These are phyloP conservation scores for Centropus unirufus DNA, from an alignment of 2,113 vertebrate species.

Conservation along the genomic window DNA sequence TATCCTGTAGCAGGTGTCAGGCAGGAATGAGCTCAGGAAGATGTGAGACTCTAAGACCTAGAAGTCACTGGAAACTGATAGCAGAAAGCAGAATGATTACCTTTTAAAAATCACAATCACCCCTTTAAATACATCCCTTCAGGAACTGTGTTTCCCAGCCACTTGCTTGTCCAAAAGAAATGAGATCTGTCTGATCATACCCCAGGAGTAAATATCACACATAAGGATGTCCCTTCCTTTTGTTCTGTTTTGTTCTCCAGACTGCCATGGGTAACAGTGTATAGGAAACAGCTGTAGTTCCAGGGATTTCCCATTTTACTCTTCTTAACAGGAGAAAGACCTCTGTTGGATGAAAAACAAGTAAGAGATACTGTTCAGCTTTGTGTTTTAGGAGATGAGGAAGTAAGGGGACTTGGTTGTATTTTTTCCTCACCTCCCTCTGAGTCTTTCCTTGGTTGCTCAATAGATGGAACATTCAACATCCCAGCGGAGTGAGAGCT, in stretches of 20 bases:
- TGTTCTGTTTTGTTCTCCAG: background rate
- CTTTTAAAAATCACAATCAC: background rate
- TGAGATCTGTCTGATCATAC: background rate
- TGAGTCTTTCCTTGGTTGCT: background rate
- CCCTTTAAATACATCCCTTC: background rate
- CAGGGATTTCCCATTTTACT: background rate
- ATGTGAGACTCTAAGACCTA: background rate
- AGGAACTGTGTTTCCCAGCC: background rate
- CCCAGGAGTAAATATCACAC: rapidly evolving
- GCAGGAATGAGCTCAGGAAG: background rate
- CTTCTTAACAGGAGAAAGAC: background rate
- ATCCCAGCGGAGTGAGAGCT: background rate
- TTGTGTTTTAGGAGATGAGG: background rate
- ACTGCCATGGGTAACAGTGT: rapidly evolving
- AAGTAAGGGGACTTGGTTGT: background rate
- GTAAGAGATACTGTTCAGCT: background rate
- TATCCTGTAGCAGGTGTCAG: background rate
- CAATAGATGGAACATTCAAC: rapidly evolving
- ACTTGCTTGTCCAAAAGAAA: background rate
- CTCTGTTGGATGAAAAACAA: background rate
- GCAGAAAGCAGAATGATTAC: background rate
- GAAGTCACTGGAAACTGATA: background rate
- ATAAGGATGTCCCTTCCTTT: background rate
- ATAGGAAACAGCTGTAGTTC: background rate
- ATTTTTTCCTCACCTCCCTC: background rate